Evolutionary conservation across 2,113 vertebrate genomes (phyloP), one percentile per base, ranked within the genome.

Genomic region (Thamnaconus septentrionalis): DNA sequence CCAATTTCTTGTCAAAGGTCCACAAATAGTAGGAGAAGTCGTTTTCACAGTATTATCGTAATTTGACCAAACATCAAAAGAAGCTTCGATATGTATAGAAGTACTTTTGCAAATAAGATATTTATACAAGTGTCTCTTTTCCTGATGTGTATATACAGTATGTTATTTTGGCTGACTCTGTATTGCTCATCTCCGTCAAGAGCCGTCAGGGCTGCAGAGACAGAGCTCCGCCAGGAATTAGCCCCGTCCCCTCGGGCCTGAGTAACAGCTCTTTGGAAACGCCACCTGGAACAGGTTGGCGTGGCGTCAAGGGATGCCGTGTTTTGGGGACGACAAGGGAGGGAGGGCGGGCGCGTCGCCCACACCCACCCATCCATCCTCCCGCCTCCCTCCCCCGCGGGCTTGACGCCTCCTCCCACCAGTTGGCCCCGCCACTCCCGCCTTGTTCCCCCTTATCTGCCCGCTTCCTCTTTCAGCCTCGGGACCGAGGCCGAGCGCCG

Each of bases 261-360:
- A 84, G 58, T 69, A 79, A 80, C 73, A 61, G 81, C 60, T 79
- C 64, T 71, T 81, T 71, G 67, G 53, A 81, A 77, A 75, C 43
- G 57, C 72, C 71, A 75, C 77, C 70, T 75, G 66, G 59, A 66
- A 75, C 52, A 74, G 45, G 75, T 76, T 69, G 68, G 61, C 71
- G 51, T 64, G 61, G 50, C 72, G 72, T 79, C 73, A 58, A 53
- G 61, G 40, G 10, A 3, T 7, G 9, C 5, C 41, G 51, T 44
- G 69, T 45, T 5, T 31, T 31, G 18, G 18, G 18, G 18, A 31
- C 18, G 18, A 31, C 18, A 31, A 31, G 18, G 18, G 5, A 41
- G 57, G 7, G 42, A n/a, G n/a, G n/a, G 50, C 11, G n/a, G 64
- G 43, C 52, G 41, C 41, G 41, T 57, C 7, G 50, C 18, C 76